phyloP scores from a whole-genome alignment of 2,888 invertebrate genomes.

The Tipula helvola region DNA sequence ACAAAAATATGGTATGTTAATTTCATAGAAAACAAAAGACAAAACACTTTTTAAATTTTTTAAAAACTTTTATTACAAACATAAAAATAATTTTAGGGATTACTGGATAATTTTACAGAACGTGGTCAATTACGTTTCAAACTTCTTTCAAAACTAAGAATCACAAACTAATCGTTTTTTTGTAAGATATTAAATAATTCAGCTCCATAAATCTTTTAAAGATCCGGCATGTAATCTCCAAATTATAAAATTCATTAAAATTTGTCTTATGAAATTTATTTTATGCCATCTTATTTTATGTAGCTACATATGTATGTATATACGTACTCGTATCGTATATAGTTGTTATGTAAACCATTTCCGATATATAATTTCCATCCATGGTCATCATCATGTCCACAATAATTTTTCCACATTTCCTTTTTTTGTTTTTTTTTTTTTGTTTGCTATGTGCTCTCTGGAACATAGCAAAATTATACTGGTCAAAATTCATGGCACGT shows the following conservation, averaged over 20 bases:
- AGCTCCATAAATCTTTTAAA: neutral
- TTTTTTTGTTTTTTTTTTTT: neutral
- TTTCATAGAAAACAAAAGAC: too few species aligned
- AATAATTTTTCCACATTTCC: neutral
- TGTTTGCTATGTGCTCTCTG: neutral
- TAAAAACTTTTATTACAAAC: too few species aligned
- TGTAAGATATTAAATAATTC: neutral
- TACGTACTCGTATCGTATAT: neutral
- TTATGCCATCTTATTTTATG: neutral
- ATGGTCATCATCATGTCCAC: neutral
- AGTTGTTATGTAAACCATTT: neutral
- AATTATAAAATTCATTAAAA: neutral
- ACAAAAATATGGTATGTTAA: too few species aligned
- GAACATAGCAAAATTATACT: slow-evolving; percentile 6
- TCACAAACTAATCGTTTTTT: neutral
- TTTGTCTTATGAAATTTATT: neutral
- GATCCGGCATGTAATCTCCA: neutral
- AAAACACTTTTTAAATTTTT: too few species aligned
- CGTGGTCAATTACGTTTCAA: too few species aligned
- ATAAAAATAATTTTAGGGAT: too few species aligned
- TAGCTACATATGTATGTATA: neutral
- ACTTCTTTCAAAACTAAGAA: too few species aligned
- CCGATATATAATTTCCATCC: neutral
- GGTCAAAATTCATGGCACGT: slow-evolving; percentile 11
- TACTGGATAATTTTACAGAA: too few species aligned